Percentiles rank a stretch among this genome's conserved stretches.
phyloP scores from a whole-genome alignment of 2,113 vertebrate species.

The Toxotes chatareus region DNA sequence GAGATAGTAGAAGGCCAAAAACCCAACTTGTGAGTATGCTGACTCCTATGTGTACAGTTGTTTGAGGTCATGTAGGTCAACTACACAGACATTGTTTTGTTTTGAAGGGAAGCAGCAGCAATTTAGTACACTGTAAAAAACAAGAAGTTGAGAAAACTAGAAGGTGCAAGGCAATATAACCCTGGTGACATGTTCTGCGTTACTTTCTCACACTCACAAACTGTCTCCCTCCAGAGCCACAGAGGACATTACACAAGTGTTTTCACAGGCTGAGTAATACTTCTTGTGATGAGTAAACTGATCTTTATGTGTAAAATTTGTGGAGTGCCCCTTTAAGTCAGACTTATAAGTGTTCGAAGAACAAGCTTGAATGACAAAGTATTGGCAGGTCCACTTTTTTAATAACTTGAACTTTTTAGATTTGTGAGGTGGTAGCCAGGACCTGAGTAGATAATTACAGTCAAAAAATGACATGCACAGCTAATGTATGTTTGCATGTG shows the following conservation, averaged over 20 bases:
- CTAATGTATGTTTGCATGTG: not conserved
- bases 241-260: not conserved
- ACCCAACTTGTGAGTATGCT: conserved; percentile 82
- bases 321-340: not conserved
- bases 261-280: not conserved
- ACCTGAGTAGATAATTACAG: not conserved
- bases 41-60: not conserved
- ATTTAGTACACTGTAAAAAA: not conserved
- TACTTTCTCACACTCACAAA: not conserved
- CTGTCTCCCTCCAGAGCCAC: not conserved
- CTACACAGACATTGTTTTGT: not conserved
- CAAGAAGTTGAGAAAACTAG: no score
- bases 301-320: not conserved
- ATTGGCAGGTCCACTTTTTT: not conserved
- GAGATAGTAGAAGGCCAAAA: conserved; percentile 73
- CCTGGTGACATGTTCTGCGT: not conserved
- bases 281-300: not conserved
- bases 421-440: not conserved
- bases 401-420: not conserved
- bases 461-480: not conserved
- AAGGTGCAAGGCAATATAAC: not conserved
- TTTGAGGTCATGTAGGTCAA: not conserved
- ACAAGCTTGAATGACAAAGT: not conserved
- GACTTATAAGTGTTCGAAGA: not conserved
- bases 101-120: not conserved